Conservation (phyloP, 2,797 vertebrate genomes). For the Novumbra hubbsi region DNA sequence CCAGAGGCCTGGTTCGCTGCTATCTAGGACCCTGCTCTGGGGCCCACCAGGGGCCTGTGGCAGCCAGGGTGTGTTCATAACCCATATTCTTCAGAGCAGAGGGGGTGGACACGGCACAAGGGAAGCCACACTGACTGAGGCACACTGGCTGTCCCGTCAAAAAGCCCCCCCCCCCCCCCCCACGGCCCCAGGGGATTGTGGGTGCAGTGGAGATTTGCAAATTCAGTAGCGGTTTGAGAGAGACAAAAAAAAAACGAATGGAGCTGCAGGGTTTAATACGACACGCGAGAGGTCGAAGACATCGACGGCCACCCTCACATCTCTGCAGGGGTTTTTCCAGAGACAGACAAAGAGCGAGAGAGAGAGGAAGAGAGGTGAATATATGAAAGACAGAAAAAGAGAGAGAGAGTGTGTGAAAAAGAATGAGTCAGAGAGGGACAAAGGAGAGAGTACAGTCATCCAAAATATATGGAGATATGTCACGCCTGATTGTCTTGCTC, state of each 20-base stretch:
- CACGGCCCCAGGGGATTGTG: conserved; percentile 40
- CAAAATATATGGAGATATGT: neutral
- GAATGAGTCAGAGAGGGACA: neutral
- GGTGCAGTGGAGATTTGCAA: conserved; percentile 38
- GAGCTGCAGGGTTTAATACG: conserved; percentile 58
- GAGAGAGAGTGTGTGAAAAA: conserved; percentile 9
- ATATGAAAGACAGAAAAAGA: conserved; percentile 8
- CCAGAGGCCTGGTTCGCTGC: conserved; percentile 45
- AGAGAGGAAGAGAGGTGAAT: conserved; percentile 25
- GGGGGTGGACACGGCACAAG: conserved; percentile 23
- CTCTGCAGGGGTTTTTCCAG: conserved; percentile 38
- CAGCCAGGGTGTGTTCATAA: conserved; percentile 50
- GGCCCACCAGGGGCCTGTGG: conserved; percentile 45
- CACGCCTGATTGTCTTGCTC: neutral
- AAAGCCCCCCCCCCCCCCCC: conserved; percentile 53
- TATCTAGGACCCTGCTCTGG: conserved; percentile 38
- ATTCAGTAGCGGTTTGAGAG: conserved; percentile 22
- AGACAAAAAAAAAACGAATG: conserved; percentile 47
- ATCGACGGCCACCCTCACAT: conserved; percentile 53
- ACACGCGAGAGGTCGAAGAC: conserved; percentile 48
- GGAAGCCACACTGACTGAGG: conserved; percentile 28
- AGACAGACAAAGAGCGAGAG: conserved; percentile 49
- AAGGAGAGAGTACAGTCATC: conserved; percentile 13
- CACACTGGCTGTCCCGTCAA: conserved; percentile 47
- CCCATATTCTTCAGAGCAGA: conserved; percentile 64